Evolutionary conservation across 2,797 vertebrate species (phyloP).

Genomic region (Premnoplex brunnescens): DNA sequence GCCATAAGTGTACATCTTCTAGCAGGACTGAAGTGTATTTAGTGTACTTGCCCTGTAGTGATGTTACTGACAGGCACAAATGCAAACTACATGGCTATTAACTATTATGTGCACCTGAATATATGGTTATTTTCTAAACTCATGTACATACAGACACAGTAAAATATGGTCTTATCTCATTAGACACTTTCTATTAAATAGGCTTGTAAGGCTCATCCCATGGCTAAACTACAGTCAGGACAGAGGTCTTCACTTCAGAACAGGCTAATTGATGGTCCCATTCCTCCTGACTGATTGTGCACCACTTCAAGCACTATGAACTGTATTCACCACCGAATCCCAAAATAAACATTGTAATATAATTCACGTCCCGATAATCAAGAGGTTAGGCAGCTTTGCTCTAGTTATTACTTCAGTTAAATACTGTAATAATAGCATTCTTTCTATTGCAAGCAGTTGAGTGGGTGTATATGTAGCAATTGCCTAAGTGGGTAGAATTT

Average conservation of each 20-base stretch:
- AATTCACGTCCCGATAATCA: neutral
- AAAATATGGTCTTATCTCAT: neutral
- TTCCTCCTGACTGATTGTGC: neutral
- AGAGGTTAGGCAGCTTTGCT: neutral
- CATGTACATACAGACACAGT: neutral
- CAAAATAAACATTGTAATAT: neutral
- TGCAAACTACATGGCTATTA: neutral
- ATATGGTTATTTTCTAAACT: neutral
- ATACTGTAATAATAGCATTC: constrained; percentile 41
- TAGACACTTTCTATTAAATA: neutral
- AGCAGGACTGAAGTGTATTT: neutral
- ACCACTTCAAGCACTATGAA: neutral
- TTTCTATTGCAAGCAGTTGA: constrained; percentile 6
- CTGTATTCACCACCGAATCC: neutral
- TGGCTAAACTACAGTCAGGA: neutral
- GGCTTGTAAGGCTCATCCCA: neutral
- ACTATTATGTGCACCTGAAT: neutral
- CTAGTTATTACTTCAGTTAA: constrained; percentile 16
- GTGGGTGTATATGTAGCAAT: constrained; percentile 53
- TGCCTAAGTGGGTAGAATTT: constrained; percentile 27
- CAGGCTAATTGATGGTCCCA: neutral
- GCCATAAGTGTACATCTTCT: neutral
- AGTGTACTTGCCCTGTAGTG: neutral
- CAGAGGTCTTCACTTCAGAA: neutral
- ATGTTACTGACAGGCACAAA: neutral